Conservation (phyloP, 2,888 invertebrate genomes). For the Hirtodrosophila histrioides region DNA sequence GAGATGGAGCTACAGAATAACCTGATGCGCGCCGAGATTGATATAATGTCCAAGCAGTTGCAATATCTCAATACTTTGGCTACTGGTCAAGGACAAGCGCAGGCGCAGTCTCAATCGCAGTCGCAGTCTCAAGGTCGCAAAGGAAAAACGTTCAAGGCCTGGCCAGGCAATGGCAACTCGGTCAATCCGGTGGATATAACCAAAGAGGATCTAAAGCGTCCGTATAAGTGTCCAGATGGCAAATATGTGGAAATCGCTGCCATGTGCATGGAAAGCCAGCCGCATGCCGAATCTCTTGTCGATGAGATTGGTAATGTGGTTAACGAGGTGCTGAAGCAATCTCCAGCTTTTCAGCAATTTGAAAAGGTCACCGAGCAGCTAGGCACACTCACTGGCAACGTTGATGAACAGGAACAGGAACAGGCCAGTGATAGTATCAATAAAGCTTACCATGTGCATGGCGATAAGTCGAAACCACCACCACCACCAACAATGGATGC, state of each 20-base stretch:
- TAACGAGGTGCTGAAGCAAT: conserved; percentile 62
- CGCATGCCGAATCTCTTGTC: conserved; percentile 51
- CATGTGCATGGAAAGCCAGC: conserved; percentile 73
- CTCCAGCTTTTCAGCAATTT: conserved; percentile 61
- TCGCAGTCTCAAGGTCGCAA: conserved; percentile 14
- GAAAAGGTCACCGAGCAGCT: conserved; percentile 66
- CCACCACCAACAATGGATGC: too few relatives aligned
- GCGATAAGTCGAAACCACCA: background rate
- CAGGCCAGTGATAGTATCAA: conserved; percentile 12
- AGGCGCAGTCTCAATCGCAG: background rate
- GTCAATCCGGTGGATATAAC: conserved; percentile 67
- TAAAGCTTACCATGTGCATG: conserved; percentile 28
- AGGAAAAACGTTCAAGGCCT: conserved; percentile 71
- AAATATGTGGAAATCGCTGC: conserved; percentile 75
- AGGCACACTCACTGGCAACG: conserved; percentile 48
- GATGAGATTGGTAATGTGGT: conserved; percentile 70
- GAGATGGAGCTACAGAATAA: conserved; percentile 82
- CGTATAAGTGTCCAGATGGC: conserved; percentile 74
- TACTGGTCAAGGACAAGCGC: conserved; percentile 23
- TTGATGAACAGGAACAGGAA: too few relatives aligned
- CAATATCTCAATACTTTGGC: conserved; percentile 68
- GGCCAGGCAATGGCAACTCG: conserved; percentile 75
- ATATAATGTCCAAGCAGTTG: conserved; percentile 81
- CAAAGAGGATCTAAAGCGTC: conserved; percentile 67
- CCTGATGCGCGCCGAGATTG: conserved; percentile 82